Evolutionary conservation across 1,140 invertebrate genomes (phyloP).

Genomic region (Theocolax elegans): DNA sequence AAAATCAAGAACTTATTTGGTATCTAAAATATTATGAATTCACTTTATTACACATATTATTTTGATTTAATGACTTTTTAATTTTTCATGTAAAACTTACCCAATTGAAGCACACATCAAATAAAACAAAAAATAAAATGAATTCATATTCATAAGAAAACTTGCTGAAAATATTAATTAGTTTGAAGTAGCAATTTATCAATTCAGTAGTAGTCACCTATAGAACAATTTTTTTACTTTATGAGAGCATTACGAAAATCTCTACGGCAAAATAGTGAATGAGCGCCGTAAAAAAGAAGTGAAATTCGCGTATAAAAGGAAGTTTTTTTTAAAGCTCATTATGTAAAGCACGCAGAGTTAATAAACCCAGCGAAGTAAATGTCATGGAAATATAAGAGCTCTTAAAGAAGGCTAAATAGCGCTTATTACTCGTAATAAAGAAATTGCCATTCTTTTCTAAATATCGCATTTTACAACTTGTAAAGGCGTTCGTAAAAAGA

Average conservation of each 20-base stretch:
- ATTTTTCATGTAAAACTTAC: no score
- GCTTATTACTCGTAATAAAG: constrained; percentile 24
- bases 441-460: constrained; percentile 22
- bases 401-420: constrained; percentile 9
- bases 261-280: constrained; percentile 20
- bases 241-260: constrained; percentile 34
- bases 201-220: constrained; percentile 24
- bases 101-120: no score
- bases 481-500: neutral
- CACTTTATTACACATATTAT: no score
- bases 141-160: no score
- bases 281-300: constrained; percentile 4
- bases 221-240: constrained; percentile 11
- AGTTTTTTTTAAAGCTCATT: constrained; percentile 29
- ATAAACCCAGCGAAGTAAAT: constrained; percentile 6
- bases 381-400: constrained; percentile 19
- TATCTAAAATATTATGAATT: no score
- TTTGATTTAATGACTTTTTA: no score
- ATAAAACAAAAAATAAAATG: no score
- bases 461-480: constrained; percentile 1
- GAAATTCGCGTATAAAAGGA: constrained; percentile 12
- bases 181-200: constrained; percentile 24
- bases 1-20: no score
- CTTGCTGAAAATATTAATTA: constrained; percentile 15
- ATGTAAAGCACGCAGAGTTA: constrained; percentile 24